phyloP scores from a whole-genome alignment of 1,140 invertebrate genomes.

The Hirudo medicinalis region DNA sequence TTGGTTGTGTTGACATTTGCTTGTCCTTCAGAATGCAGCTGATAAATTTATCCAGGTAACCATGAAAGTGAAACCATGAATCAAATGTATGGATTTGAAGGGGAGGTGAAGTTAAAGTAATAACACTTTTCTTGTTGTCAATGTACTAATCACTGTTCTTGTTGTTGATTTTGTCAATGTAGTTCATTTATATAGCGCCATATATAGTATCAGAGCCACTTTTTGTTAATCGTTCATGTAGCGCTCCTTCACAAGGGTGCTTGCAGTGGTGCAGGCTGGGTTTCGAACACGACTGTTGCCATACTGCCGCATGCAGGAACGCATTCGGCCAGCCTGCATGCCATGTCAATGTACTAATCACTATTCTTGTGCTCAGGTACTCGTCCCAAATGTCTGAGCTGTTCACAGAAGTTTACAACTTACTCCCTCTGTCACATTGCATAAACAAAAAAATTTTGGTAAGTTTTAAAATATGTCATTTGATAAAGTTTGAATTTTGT shows the following conservation, averaged over 20 bases:
- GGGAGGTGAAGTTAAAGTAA: constrained; percentile 89
- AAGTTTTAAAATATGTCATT: constrained; percentile 18
- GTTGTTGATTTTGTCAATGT: too few species aligned
- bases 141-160: too few species aligned
- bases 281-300: too few species aligned
- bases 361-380: constrained; percentile 30
- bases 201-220: background rate
- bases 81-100: constrained; percentile 97
- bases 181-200: background rate
- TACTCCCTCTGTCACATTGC: constrained; percentile 86
- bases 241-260: too few species aligned
- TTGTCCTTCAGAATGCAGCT: background rate
- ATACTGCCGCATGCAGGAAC: too few species aligned
- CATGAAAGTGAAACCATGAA: constrained; percentile 98
- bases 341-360: background rate
- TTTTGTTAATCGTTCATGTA: background rate
- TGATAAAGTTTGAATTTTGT: background rate
- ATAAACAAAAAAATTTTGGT: constrained; percentile 80
- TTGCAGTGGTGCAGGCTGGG: too few species aligned
- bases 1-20: constrained; percentile 34
- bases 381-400: constrained; percentile 82
- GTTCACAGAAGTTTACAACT: constrained; percentile 97
- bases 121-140: constrained; percentile 29
- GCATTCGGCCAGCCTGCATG: too few species aligned
- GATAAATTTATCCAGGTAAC: constrained; percentile 59